Evolutionary conservation across 1,140 invertebrate genomes (phyloP), one percentile per base, ranked within the genome.

Genomic region (Spodoptera frugiperda): DNA sequence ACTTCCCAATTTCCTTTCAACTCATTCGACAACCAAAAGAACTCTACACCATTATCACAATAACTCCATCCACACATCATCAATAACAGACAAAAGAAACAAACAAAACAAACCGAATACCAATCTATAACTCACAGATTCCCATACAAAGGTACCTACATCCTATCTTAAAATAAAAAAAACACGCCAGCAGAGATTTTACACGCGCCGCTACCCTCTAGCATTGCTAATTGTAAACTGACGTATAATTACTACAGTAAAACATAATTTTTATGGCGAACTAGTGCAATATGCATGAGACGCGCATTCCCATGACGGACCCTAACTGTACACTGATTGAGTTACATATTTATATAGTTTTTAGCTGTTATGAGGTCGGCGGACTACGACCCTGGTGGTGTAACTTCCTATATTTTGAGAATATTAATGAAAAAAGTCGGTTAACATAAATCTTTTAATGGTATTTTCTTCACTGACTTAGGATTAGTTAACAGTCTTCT

Each of bases 251-350:
- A 86, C 15, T 57, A 77, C 79, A 67, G 84, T 79, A 80, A 80
- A 75, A 73, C 75, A 78, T 79, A 74, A 68, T 68, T 53, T 76
- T 78, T 82, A 79, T 77, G 57, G 74, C 44, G 63, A 83, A 79
- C 48, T 87, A 87, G 85, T 87, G 85, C 85, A 84, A 87, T 87
- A 87, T 87, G 83, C 82, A 87, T 87, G 83, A 82, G 81, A 25
- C 1, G 70, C 78, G 55, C 19, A 49, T 82, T 87, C 85, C 85
- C 83, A 87, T 87, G 85, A 87, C 83, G 83, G 39, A 33, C 49
- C 48, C 5, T 86, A 84, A 87, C 85, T 79, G 85, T 85, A 82
- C 30, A 55, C 72, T 78, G 83, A 87, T 87, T 82, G 82, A 83
- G 79, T 78, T 86, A 71, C 72, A 78, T 80, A 61, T 79, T 59